A percentile compares a stretch with the other conserved stretches of the same genome.
Evolutionary conservation across 2,113 vertebrate genomes (phyloP).

Genomic region (Thymallus thymallus): DNA sequence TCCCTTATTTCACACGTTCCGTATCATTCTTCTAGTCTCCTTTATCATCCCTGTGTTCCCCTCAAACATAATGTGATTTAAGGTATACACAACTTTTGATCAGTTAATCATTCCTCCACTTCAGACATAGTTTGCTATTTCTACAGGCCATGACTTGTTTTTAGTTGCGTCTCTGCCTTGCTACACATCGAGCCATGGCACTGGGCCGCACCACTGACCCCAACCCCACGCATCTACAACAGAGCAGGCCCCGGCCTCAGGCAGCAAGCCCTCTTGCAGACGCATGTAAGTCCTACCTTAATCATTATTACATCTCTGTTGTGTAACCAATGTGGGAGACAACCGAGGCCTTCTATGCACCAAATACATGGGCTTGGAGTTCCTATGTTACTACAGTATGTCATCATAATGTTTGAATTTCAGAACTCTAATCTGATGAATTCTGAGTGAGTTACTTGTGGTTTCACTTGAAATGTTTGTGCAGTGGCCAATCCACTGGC

Average conservation of each 20-base stretch:
- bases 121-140: constrained; percentile 6
- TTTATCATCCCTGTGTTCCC: background rate
- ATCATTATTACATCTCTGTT: too few species aligned
- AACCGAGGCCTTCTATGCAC: too few species aligned
- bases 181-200: constrained; percentile 31
- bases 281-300: background rate
- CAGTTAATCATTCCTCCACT: background rate
- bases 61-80: background rate
- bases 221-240: background rate
- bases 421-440: too few species aligned
- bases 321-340: too few species aligned
- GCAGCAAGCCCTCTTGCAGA: background rate
- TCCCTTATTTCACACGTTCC: background rate
- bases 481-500: constrained; percentile 24
- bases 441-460: background rate
- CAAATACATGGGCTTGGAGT: background rate
- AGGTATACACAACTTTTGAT: background rate
- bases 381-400: too few species aligned
- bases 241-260: constrained; percentile 15
- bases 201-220: constrained; percentile 63
- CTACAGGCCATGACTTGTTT: constrained; percentile 25
- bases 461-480: constrained; percentile 1
- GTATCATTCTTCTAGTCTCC: background rate
- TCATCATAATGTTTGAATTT: too few species aligned
- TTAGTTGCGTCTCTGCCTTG: constrained; percentile 18